Conservation (phyloP, 2,888 invertebrate species). For the Lymantria monacha region DNA sequence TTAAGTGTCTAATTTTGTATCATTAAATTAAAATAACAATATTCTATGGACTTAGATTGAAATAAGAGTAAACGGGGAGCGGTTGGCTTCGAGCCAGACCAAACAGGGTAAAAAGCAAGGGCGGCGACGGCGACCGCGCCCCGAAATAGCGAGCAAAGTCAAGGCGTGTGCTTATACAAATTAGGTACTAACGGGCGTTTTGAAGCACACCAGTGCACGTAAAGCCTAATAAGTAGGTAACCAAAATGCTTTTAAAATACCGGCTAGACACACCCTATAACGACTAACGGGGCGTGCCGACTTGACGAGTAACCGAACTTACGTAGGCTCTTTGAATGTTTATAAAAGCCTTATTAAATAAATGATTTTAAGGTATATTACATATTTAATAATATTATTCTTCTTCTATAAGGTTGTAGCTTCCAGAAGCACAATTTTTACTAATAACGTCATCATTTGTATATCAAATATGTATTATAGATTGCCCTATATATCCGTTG, state of each 20-base stretch:
- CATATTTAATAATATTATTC: too few species aligned
- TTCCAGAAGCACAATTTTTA: too few species aligned
- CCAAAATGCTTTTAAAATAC: constrained; percentile 24
- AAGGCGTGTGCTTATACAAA: constrained; percentile 64
- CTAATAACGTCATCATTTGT: too few species aligned
- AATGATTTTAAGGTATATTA: constrained; percentile 11
- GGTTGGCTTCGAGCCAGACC: constrained; percentile 73
- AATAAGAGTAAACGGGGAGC: constrained; percentile 60
- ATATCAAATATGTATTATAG: background rate
- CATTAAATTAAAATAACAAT: constrained; percentile 50
- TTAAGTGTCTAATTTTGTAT: constrained; percentile 11
- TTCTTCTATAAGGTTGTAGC: too few species aligned
- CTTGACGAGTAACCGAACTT: constrained; percentile 21
- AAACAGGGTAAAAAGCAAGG: constrained; percentile 79
- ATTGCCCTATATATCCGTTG: background rate
- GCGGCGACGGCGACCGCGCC: constrained; percentile 72
- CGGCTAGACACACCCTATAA: constrained; percentile 41
- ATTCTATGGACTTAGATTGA: constrained; percentile 44
- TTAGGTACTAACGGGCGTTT: constrained; percentile 36
- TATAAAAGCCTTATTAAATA: constrained; percentile 37
- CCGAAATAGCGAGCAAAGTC: constrained; percentile 79
- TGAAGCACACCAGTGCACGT: constrained; percentile 36
- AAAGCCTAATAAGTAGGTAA: constrained; percentile 17
- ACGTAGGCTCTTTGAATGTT: constrained; percentile 26
- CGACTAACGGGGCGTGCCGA: constrained; percentile 39